These are phyloP conservation scores for Pao palembangensis DNA, from an alignment of 2,113 vertebrate species.

Conservation along the genomic window DNA sequence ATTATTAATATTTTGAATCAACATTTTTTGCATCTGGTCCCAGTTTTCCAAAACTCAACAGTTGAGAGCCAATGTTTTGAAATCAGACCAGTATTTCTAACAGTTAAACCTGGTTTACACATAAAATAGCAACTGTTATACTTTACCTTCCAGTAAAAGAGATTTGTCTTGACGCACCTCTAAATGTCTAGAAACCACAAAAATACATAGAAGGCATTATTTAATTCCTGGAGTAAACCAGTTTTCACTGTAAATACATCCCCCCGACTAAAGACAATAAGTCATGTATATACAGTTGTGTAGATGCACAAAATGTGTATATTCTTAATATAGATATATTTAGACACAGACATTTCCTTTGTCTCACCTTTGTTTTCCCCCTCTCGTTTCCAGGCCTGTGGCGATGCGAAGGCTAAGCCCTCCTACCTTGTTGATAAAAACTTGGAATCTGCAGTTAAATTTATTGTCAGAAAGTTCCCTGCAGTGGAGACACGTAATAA, in stretches of 20 bases:
- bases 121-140: constrained; percentile 31
- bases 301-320: background rate
- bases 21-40: too few relatives aligned
- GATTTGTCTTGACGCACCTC: constrained; percentile 20
- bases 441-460: constrained; percentile 97
- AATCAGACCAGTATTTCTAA: constrained; percentile 11
- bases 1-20: background rate
- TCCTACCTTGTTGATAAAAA: constrained; percentile 99
- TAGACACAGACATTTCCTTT: background rate
- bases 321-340: background rate
- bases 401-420: constrained; percentile 97
- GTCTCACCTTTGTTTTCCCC: constrained; percentile 4
- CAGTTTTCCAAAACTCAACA: constrained; percentile 4
- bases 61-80: constrained; percentile 41
- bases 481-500: constrained; percentile 97
- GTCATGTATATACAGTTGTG: background rate
- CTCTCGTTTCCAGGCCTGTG: constrained; percentile 80
- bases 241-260: constrained; percentile 33
- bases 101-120: constrained; percentile 50
- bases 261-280: constrained; percentile 2
- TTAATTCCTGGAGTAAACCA: constrained; percentile 39
- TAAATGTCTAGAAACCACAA: too few relatives aligned
- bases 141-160: background rate
- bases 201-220: too few relatives aligned
- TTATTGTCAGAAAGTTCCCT: constrained; percentile 97